These are phyloP conservation scores for Metalampra italica DNA, from an alignment of 2,888 invertebrate genomes.

Conservation along the genomic window DNA sequence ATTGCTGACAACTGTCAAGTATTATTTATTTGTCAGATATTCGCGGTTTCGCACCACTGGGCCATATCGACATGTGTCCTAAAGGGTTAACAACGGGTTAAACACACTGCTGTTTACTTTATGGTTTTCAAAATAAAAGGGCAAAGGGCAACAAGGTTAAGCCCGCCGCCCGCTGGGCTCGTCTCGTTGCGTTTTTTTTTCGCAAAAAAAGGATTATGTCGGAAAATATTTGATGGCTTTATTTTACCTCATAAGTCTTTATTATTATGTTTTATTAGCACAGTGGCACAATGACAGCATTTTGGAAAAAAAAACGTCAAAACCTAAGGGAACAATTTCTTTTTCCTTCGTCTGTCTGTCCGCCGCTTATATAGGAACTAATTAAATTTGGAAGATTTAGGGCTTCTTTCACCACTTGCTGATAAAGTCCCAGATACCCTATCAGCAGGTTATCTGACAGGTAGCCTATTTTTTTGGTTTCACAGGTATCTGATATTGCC, in stretches of 20 bases:
- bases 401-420: too few relatives aligned
- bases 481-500: too few relatives aligned
- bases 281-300: not conserved
- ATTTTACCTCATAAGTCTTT: slow-evolving; percentile 21
- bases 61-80: slow-evolving; percentile 52
- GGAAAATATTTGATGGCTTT: slow-evolving; percentile 45
- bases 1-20: slow-evolving; percentile 7
- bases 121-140: slow-evolving; percentile 52
- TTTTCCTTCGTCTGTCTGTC: not conserved
- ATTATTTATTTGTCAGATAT: slow-evolving; percentile 18
- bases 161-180: slow-evolving; percentile 56
- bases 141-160: slow-evolving; percentile 65
- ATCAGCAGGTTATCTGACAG: too few relatives aligned
- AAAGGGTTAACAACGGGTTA: slow-evolving; percentile 64
- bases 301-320: not conserved
- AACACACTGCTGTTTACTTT: slow-evolving; percentile 63
- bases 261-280: not conserved
- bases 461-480: too few relatives aligned
- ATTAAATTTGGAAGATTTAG: too few relatives aligned
- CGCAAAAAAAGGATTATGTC: slow-evolving; percentile 44
- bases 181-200: slow-evolving; percentile 44
- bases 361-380: too few relatives aligned
- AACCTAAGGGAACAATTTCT: too few relatives aligned
- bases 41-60: slow-evolving; percentile 40
- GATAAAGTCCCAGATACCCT: too few relatives aligned